Evolutionary conservation across 2,797 vertebrate genomes (phyloP).

Genomic region (Manis crassicaudata): DNA sequence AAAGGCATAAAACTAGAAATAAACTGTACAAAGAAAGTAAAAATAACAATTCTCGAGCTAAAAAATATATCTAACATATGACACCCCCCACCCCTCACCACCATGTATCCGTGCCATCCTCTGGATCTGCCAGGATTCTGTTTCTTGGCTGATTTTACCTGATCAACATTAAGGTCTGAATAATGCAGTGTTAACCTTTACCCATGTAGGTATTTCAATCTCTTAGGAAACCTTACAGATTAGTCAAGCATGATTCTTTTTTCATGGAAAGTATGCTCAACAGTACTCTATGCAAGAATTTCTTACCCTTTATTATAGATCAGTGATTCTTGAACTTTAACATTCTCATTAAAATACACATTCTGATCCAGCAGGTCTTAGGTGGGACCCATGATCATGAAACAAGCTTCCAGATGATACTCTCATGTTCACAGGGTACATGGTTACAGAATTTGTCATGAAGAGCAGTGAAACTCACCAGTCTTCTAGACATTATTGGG

Average conservation of each 20-base stretch:
- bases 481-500: not conserved
- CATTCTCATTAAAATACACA: not conserved
- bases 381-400: not conserved
- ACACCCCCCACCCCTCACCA: not conserved
- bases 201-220: not conserved
- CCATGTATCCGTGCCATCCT: not conserved
- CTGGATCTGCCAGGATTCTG: not conserved
- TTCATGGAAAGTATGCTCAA: not conserved
- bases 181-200: not conserved
- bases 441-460: not conserved
- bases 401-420: not conserved
- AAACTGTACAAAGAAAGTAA: not conserved
- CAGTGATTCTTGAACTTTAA: not conserved
- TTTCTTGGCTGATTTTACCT: not conserved
- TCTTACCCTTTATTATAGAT: slow-evolving; percentile 27
- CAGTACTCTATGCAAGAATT: not conserved
- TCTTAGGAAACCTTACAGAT: not conserved
- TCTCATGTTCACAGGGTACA: not conserved
- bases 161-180: not conserved
- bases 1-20: too few species aligned
- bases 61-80: not conserved
- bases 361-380: not conserved
- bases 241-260: not conserved
- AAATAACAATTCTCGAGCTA: slow-evolving; percentile 24
- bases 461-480: not conserved